A percentile compares a stretch with the other conserved stretches of the same genome.
Evolutionary conservation across 2,888 invertebrate species (phyloP).

Genomic region (Synergus laeviventris): DNA sequence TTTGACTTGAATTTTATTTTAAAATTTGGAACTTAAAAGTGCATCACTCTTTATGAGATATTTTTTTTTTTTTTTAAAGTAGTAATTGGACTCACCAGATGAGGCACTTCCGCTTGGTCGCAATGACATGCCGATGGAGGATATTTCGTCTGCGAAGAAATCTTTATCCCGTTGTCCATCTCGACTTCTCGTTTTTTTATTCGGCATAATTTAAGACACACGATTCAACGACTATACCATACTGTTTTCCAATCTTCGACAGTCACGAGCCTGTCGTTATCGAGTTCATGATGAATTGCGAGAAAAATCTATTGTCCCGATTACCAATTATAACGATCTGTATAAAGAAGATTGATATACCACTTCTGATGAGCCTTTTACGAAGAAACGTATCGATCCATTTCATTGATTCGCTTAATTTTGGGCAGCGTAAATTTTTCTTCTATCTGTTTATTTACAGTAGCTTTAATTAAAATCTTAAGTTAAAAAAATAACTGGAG

Average conservation of each 20-base stretch:
- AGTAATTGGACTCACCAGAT: constrained; percentile 80
- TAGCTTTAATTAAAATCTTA: neutral
- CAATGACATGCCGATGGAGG: constrained; percentile 90
- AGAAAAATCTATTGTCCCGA: neutral
- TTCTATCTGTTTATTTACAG: neutral
- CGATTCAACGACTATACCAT: constrained; percentile 5
- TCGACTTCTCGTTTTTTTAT: constrained; percentile 69
- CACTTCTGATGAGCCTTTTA: neutral
- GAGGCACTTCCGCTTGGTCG: constrained; percentile 85
- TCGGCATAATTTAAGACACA: constrained; percentile 67
- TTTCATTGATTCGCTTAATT: constrained; percentile 9
- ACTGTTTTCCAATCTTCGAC: neutral
- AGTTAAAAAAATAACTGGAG: neutral
- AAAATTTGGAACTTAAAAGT: neutral
- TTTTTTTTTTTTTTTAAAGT: neutral
- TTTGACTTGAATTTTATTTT: neutral
- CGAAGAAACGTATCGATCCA: neutral
- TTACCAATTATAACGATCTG: neutral
- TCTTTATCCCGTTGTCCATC: constrained; percentile 72
- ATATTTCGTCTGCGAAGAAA: constrained; percentile 81
- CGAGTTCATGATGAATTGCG: neutral
- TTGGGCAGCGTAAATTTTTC: neutral
- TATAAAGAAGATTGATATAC: constrained; percentile 1
- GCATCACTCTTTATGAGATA: neutral
- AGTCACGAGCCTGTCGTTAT: neutral